Percentiles rank a stretch among this genome's conserved stretches.
Conservation (phyloP, 2,113 vertebrate genomes). For the Camelus dromedarius region DNA sequence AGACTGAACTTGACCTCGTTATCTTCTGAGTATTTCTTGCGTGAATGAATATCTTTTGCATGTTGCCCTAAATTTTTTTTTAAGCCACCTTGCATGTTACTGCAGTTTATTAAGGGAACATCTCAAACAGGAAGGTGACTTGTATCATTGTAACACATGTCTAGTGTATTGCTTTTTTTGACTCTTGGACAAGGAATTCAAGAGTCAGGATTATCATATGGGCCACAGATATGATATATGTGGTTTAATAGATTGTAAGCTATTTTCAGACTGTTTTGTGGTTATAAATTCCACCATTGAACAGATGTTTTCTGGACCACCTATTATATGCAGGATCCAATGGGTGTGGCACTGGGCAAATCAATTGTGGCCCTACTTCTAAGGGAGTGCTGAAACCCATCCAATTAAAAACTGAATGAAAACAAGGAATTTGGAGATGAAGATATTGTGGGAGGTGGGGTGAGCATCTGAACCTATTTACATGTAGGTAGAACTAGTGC, state of each 20-base stretch:
- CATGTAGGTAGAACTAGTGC: background rate
- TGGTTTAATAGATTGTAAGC: background rate
- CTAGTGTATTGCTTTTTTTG: background rate
- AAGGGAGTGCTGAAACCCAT: background rate
- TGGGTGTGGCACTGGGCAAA: background rate
- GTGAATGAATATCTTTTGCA: background rate
- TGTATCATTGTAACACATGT: background rate
- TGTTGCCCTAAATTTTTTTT: background rate
- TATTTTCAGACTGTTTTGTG: background rate
- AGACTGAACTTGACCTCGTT: conserved; percentile 35
- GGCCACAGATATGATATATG: background rate
- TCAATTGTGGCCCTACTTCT: background rate
- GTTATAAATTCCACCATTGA: background rate
- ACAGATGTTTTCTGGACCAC: background rate
- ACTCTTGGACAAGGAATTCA: background rate
- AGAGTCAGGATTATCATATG: background rate
- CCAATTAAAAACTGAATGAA: background rate
- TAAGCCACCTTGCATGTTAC: background rate
- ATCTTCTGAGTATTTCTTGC: background rate
- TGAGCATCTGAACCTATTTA: background rate
- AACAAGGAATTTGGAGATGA: background rate
- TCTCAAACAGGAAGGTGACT: background rate
- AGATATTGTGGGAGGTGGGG: background rate
- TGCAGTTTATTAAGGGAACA: background rate
- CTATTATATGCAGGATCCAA: background rate